These are phyloP conservation scores for Hippocampus kuda DNA, from an alignment of 2,797 vertebrate genomes.

Conservation along the genomic window DNA sequence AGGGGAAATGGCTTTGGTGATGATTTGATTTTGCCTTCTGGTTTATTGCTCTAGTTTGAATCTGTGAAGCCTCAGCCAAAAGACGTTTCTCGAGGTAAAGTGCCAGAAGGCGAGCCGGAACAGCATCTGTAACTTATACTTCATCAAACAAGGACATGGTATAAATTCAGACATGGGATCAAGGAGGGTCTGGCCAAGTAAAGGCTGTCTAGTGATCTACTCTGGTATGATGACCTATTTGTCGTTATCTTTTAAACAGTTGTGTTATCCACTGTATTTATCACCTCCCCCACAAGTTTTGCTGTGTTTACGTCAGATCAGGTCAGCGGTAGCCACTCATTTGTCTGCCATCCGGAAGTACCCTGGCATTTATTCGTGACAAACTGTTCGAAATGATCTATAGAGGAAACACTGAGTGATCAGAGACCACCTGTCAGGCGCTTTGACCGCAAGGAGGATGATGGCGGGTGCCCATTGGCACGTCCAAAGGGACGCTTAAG, in stretches of 20 bases:
- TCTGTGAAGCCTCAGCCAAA: background rate
- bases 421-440: constrained; percentile 49
- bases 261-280: too few relatives aligned
- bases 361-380: background rate
- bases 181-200: too few relatives aligned
- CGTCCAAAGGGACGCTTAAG: background rate
- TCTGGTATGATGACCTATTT: too few relatives aligned
- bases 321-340: background rate
- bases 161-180: too few relatives aligned
- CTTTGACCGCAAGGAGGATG: constrained; percentile 58
- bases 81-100: background rate
- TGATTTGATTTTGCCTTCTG: background rate
- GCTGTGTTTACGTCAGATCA: background rate
- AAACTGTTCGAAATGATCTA: constrained; percentile 7
- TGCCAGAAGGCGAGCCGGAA: background rate
- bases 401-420: constrained; percentile 60
- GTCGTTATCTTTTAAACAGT: too few relatives aligned
- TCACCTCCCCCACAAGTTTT: background rate
- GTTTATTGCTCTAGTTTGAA: background rate
- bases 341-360: background rate
- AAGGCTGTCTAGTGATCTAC: too few relatives aligned
- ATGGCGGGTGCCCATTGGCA: constrained; percentile 40
- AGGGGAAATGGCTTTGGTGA: background rate
- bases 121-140: too few relatives aligned
- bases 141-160: too few relatives aligned